These are phyloP conservation scores for Syngnathus floridae DNA, from an alignment of 2,113 vertebrate genomes.

Conservation along the genomic window DNA sequence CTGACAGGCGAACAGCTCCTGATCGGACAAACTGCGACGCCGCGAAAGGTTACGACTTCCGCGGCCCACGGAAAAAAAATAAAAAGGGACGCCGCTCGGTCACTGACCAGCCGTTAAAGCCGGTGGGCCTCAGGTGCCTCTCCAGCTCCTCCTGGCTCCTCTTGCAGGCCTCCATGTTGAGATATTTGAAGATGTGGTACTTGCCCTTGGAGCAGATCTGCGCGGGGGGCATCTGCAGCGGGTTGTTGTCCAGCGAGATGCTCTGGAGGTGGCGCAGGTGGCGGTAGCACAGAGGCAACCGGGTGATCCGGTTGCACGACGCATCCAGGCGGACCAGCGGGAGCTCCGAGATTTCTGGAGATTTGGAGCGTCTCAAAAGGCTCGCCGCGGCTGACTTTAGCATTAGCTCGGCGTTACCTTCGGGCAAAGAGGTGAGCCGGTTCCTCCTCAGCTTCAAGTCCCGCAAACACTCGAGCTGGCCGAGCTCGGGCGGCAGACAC, in stretches of 20 bases:
- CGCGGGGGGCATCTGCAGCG: constrained; percentile 80
- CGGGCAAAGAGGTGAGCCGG: constrained; percentile 76
- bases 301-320: constrained; percentile 82
- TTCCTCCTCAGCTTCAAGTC: constrained; percentile 85
- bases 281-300: constrained; percentile 82
- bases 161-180: constrained; percentile 80
- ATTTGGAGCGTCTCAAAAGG: not conserved
- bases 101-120: constrained; percentile 80
- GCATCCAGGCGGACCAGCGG: constrained; percentile 84
- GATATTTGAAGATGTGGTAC: constrained; percentile 87
- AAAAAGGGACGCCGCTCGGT: not conserved
- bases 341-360: constrained; percentile 80
- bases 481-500: constrained; percentile 75
- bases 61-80: too few relatives aligned
- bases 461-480: constrained; percentile 77
- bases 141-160: constrained; percentile 71
- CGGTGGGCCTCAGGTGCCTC: constrained; percentile 71
- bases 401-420: constrained; percentile 61
- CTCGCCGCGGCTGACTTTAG: too few relatives aligned
- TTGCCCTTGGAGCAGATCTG: constrained; percentile 88
- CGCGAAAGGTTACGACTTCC: not conserved
- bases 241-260: constrained; percentile 83
- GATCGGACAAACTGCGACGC: constrained; percentile 74
- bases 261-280: constrained; percentile 82
- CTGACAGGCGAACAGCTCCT: constrained; percentile 75